Conservation (phyloP, 2,888 invertebrate genomes). For the Stenoptilia bipunctidactyla region DNA sequence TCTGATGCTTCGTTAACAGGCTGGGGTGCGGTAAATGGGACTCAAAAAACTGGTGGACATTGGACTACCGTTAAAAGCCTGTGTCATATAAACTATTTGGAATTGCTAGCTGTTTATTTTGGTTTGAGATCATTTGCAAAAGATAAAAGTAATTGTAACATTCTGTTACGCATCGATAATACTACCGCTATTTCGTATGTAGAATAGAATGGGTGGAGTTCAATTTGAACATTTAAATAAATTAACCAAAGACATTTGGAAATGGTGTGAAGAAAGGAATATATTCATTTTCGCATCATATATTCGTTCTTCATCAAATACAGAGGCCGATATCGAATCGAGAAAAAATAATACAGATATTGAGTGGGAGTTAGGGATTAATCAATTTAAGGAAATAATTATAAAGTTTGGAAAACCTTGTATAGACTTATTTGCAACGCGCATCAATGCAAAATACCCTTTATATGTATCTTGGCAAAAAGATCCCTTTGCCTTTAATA, state of each 20-base stretch:
- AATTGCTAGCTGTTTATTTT: too few relatives aligned
- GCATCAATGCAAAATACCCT: too few relatives aligned
- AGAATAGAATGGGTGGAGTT: conserved; percentile 11
- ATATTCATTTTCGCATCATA: too few relatives aligned
- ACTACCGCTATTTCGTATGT: conserved; percentile 10
- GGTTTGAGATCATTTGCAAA: too few relatives aligned
- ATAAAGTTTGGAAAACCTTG: not conserved
- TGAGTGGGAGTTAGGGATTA: conserved; percentile 3
- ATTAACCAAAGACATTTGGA: conserved; percentile 6
- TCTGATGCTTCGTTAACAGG: conserved; percentile 1
- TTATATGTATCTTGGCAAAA: conserved; percentile 6
- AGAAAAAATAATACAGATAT: conserved; percentile 3
- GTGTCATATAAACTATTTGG: too few relatives aligned
- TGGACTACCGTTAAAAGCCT: too few relatives aligned
- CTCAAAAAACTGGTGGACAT: not conserved
- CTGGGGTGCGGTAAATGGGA: conserved; percentile 4
- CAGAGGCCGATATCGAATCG: too few relatives aligned
- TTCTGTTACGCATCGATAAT: conserved; percentile 8
- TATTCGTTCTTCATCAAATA: too few relatives aligned
- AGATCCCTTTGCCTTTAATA: conserved; percentile 6
- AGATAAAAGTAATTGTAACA: too few relatives aligned
- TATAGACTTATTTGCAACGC: conserved; percentile 4
- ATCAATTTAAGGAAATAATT: not conserved
- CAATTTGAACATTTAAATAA: conserved; percentile 9
- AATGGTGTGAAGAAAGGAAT: conserved; percentile 10